Base-by-base conservation (phyloP, 2,888 invertebrate species). In the Ditula angustiorana region DNA sequence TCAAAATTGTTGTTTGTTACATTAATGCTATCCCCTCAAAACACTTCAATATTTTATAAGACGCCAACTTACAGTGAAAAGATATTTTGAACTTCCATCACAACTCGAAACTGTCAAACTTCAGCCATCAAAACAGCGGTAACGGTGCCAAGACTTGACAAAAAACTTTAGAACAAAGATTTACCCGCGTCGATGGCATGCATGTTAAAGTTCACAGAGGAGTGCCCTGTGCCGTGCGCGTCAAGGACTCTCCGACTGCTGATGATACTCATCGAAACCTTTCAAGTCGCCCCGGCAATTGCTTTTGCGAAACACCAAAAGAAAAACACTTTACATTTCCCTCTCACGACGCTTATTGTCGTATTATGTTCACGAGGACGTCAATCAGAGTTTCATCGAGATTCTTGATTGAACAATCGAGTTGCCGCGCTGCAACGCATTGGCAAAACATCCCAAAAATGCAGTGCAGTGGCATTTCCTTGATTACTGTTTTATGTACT, bases 261-360 rank as follows among this genome's bases (percentile, higher is more conserved):
- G 76, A 82, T 77, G 80, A 73, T 77, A 72, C 83, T 83, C 72
- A 70, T 74, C 76, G 74, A 78, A 74, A 71, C 72, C 78, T 67
- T 81, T 79, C 72, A 69, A 79, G 78, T 77, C 69, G 50, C 67
- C 73, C 71, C 66, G 72, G 78, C 77, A 75, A 79, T 73, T 71
- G 74, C 72, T 73, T 74, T 71, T 74, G 71, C 71, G 67, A 52
- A 74, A 73, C 69, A 69, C 69, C 61, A 70, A 71, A 70, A 74
- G 70, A 74, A 69, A 71, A 72, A 70, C 71, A 74, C 73, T 71
- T 65, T 35, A 69, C 37, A 35, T 68, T 67, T 67, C 72, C 61
- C 49, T 62, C 61, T 23, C 41, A 47, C 52, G 30, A 41, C 44
- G 30, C 23, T 44, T 49, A 47, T 55, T 26, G 30, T 30, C 50